A percentile compares a stretch with the other conserved stretches of the same genome.
Evolutionary conservation across 2,888 invertebrate species (phyloP).

Genomic region (Margaritifera margaritifera): DNA sequence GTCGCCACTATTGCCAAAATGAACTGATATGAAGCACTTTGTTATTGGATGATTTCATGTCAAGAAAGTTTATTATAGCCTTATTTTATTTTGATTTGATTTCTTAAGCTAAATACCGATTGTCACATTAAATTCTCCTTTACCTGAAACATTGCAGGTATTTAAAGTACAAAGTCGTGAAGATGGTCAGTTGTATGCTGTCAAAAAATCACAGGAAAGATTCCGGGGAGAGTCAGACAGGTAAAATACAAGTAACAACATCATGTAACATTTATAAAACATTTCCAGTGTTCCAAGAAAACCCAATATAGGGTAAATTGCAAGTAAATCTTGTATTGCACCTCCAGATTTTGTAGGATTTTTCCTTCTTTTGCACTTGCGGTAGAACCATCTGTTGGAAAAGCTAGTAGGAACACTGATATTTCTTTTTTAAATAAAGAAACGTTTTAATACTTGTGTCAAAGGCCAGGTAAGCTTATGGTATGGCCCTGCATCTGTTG

Average conservation of each 20-base stretch:
- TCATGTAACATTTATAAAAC: neutral
- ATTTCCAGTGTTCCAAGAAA: neutral
- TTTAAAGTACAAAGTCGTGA: slow-evolving; percentile 80
- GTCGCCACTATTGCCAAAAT: neutral
- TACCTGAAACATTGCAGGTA: slow-evolving; percentile 73
- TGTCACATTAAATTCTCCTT: neutral
- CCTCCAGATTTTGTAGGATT: no score
- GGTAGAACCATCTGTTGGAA: no score
- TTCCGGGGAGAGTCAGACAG: slow-evolving; percentile 78
- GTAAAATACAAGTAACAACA: slow-evolving; percentile 74
- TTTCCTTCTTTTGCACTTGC: no score
- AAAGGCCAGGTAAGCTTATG: no score
- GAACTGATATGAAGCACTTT: neutral
- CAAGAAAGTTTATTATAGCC: neutral
- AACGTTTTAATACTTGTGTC: no score
- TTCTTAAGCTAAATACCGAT: neutral
- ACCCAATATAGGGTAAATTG: neutral
- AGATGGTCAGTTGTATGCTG: slow-evolving; percentile 81
- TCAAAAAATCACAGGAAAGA: slow-evolving; percentile 80
- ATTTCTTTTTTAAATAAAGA: no score
- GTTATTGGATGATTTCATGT: neutral
- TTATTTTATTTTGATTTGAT: no score
- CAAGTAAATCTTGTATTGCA: no score
- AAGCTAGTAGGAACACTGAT: no score
- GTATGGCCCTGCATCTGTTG: no score